Evolutionary conservation across 2,797 vertebrate species (phyloP), one percentile per base, ranked within the genome.

Genomic region (Ptychadena robeensis): DNA sequence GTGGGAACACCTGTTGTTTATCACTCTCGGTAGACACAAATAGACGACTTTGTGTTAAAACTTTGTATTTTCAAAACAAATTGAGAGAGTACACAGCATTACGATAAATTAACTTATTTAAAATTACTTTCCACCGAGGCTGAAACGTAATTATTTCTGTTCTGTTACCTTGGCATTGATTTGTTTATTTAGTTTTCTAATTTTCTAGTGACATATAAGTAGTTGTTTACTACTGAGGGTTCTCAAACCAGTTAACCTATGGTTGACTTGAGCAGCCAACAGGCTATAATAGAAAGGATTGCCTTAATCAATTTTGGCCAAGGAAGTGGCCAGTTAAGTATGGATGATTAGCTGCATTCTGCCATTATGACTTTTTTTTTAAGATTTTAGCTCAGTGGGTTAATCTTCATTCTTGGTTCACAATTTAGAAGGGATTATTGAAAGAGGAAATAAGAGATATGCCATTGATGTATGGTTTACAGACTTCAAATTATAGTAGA

Each of bases 1-100:
- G 35, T 70, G 59, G 14, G 34, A 69, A 59, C 81, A 82, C 73
- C 81, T 82, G 65, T 82, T 77, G 63, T 75, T 73, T 82, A 82
- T 75, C 64, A 12, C 44, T 67, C 80, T 82, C 71, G 8, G 25
- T 53, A 81, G 70, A 67, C 63, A 53, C n/a, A 61, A 73, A 74
- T 28, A 75, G 48, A 25, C 40, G 10, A 18, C 25, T 75, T 30
- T 28, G 37, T 63, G 61, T 59, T 32, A 80, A 69, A 66, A 66
- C n/a, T 66, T 61, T 48, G 11, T 66, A 30, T 38, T 67, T 73
- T 57, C 30, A 30, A 37, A 68, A 74, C 30, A 67, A 53, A 15
- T 10, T 28, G 12, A 34, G 48, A 35, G 35, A 32, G 38, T n/a
- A 12, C 9, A 59, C 15, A 9, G 15, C 14, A 70, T 22, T 8